These are phyloP conservation scores for Brachionus rubens DNA, from an alignment of 1,140 invertebrate genomes.

Conservation along the genomic window DNA sequence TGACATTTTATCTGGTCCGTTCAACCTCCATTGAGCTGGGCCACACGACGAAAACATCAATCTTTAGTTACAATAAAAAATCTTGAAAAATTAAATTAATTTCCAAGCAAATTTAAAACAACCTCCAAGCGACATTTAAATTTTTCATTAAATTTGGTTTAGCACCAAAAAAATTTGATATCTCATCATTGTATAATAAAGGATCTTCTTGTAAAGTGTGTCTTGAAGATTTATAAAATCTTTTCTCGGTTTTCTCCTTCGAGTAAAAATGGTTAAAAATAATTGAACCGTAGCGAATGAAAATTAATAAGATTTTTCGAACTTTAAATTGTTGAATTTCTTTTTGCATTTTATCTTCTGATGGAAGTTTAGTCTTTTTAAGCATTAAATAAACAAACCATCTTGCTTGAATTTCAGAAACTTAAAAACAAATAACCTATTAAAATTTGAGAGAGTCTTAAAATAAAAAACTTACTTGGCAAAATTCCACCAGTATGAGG, in stretches of 20 bases:
- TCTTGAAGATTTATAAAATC: slow-evolving; percentile 53
- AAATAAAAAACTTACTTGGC: slow-evolving; percentile 47
- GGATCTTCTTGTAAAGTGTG: slow-evolving; percentile 58
- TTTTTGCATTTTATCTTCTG: slow-evolving; percentile 51
- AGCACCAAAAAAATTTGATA: slow-evolving; percentile 53
- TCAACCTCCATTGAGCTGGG: slow-evolving; percentile 53
- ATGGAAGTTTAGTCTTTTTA: slow-evolving; percentile 51
- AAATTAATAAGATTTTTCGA: neutral
- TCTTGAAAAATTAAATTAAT: neutral
- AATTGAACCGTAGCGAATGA: neutral
- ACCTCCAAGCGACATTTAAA: slow-evolving; percentile 55
- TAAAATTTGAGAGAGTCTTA: neutral
- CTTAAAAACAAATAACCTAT: neutral
- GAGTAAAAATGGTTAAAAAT: neutral
- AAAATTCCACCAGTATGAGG: slow-evolving; percentile 57
- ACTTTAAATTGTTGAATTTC: slow-evolving; percentile 50
- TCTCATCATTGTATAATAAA: slow-evolving; percentile 55
- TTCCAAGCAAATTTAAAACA: neutral
- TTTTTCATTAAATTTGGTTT: slow-evolving; percentile 52
- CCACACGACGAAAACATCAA: slow-evolving; percentile 55
- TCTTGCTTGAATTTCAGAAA: slow-evolving; percentile 58
- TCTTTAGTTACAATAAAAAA: slow-evolving; percentile 49
- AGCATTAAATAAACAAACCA: slow-evolving; percentile 55
- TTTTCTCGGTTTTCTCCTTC: slow-evolving; percentile 40
- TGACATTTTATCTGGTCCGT: slow-evolving; percentile 53